Base-by-base conservation (phyloP, 30 jellyfish, hydroid and myxozoan genomes). In the Sanderia malayensis region DNA sequence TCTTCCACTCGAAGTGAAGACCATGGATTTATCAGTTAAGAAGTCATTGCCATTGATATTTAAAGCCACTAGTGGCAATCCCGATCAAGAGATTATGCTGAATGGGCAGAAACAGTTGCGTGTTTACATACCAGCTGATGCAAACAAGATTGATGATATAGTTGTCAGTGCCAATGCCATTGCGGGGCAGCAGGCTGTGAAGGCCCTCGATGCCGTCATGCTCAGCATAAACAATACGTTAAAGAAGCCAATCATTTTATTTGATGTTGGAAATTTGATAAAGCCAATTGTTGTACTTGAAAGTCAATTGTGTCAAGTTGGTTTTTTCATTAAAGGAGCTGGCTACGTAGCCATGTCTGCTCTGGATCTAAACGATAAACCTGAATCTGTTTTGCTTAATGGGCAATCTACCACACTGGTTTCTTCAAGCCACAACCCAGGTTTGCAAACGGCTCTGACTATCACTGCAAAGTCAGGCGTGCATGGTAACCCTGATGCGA, bases 91-190 rank as follows among this genome's bases (percentile, higher is more conserved):
- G n/a, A 33, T 85, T 15, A 76, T 84, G 52, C 55, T 92, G 52
- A 92, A 85, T 67, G 99, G 99, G 17, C 99, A 92, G 32, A 81
- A 90, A 19, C 94, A 92, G 45, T 72, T 85, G 4, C 74, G 92
- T 25, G 83, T 85, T 41, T 66, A 75, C 66, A 17, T 85, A 18
- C 86, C 78, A 0, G 34, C 45, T 1, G 92, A 70, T 8, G 55
- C 34, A 2, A 55, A 76, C 21, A 53, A 31, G 1, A 8, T 67
- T 22, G 64, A 67, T 27, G 87, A 71, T 21, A 41, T 71, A 10
- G 18, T 79, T 4, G 34, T 72, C 21, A 83, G 78, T 20, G 61
- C 71, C 44, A 46, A 52, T 27, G 59, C 47, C 70, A 22, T 34
- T 19, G 76, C 61, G 15, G 69, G 31, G 31, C 74, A 58, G 52